These are phyloP conservation scores for Argynnis bischoffii DNA, from an alignment of 2,888 invertebrate species.

Conservation along the genomic window DNA sequence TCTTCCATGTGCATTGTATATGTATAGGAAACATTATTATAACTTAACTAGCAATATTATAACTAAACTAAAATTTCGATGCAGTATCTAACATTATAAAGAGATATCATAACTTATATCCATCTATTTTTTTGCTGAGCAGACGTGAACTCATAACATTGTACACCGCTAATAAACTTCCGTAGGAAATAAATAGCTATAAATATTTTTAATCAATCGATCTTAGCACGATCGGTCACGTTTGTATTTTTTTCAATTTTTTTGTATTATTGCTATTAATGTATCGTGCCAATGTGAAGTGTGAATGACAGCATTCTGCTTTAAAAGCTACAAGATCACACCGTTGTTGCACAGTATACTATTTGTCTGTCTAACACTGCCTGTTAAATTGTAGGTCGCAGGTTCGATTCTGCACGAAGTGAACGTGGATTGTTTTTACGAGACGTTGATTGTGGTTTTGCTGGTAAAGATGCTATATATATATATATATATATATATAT, in stretches of 20 bases:
- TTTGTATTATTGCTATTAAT: slow-evolving; percentile 10
- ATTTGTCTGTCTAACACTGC: no score
- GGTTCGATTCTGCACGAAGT: no score
- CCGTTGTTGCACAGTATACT: not conserved
- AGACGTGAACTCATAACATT: not conserved
- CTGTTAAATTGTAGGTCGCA: no score
- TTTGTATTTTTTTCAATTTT: slow-evolving; percentile 39
- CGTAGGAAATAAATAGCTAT: slow-evolving; percentile 26
- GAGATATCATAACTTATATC: slow-evolving; percentile 3
- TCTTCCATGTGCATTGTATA: no score
- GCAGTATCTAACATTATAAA: not conserved
- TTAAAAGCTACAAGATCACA: not conserved
- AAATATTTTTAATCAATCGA: slow-evolving; percentile 18
- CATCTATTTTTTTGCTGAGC: slow-evolving; percentile 8
- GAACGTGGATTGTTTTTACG: no score
- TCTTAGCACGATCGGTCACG: slow-evolving; percentile 38
- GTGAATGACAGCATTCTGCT: slow-evolving; percentile 2
- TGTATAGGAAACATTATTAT: no score
- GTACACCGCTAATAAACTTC: slow-evolving; percentile 10
- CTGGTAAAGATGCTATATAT: no score
- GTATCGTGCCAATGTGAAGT: slow-evolving; percentile 8
- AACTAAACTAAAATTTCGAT: not conserved
- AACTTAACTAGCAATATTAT: no score
- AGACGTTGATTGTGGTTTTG: no score
- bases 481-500: no score